Evolutionary conservation across 2,888 invertebrate genomes (phyloP), one percentile per base, ranked within the genome.

Genomic region (Dione vanillae): DNA sequence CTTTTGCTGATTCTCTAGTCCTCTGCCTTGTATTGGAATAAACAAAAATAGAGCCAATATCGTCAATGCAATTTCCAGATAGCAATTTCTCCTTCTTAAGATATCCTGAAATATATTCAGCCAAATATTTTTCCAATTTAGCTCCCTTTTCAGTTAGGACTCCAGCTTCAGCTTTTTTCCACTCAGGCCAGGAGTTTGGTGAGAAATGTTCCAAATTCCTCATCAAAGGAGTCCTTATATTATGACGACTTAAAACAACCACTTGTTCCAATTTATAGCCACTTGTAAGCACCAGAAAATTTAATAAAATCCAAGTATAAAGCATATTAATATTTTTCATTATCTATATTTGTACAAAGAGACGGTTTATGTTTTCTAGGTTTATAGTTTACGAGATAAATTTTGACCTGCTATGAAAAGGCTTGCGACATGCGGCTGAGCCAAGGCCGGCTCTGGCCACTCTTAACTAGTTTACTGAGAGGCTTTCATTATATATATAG

Each of bases 221-320:
- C 0, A 81, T 81, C 16, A 90, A 74, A 11, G 91, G 90, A 8
- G 88, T 82, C 9, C 91, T 79, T 7, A 91, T 72, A 67, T 86
- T 87, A 74, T 91, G 91, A 20, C 91, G 82, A 43, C 90, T 87
- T 16, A 91, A 73, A 65, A 89, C 80, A 2, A 90, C 70, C 41
- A 90, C 87, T 83, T 89, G 85, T 67, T 81, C 76, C 37, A 85
- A 73, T 56, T 74, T 70, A 54, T 76, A 73, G 16, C 71, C 62
- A 35, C 51, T 51, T 20, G 40, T 37, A 40, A 37, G 16, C n/a
- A 51, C 49, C 14, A 64, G 19, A 19, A 51, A 16, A 51, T 49
- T 64, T 14, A 64, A 51, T 64, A 64, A 49, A 9, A 64, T 9
- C 49, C 19, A 64, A 40, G 51, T 40, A 19, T 51, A 51, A 9